Base-by-base conservation (phyloP, 2,888 invertebrate genomes). In the Pediacus dermestoides region DNA sequence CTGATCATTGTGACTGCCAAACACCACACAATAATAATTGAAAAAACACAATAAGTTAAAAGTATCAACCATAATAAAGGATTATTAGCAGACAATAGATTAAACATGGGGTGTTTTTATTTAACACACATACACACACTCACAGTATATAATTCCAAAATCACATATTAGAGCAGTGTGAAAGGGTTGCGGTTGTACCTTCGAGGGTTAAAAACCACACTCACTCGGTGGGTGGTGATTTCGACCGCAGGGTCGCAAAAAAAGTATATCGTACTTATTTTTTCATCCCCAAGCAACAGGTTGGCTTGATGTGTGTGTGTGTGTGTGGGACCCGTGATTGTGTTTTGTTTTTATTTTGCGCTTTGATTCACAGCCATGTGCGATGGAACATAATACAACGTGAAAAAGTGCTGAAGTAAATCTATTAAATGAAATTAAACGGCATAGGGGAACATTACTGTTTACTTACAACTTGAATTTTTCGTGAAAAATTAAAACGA, bases 191-290 rank as follows among this genome's bases (percentile, higher is more conserved):
- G 44, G 45, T 44, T 26, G 37, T 37, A 46, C 42, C 45, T 44
- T 37, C 30, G 40, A 41, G 41, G 37, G 39, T 31, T 30, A 34
- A 28, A 38, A 39, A 23, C 37, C 14, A 11, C 30, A 13, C 28
- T 6, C 48, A 43, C 53, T 37, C 52, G 41, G 53, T 53, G 53
- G 57, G 55, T 53, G 55, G 54, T 50, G 52, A 51, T 52, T 53
- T 44, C 50, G 42, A 46, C 50, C 53, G 49, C 55, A 54, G 50
- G 52, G 52, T 51, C 49, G 48, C 53, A 45, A 49, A 52, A 48
- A 49, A 53, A 51, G 50, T 49, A 50, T 55, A 53, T 50, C 53
- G 50, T 52, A 53, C 47, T 52, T 46, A 52, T 53, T 55, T 55
- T 54, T 48, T 44, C 42, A 31, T 39, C 46, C 46, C 22, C 44